phyloP scores from a whole-genome alignment of 2,888 invertebrate genomes.

The Pogonocherus hispidulus region DNA sequence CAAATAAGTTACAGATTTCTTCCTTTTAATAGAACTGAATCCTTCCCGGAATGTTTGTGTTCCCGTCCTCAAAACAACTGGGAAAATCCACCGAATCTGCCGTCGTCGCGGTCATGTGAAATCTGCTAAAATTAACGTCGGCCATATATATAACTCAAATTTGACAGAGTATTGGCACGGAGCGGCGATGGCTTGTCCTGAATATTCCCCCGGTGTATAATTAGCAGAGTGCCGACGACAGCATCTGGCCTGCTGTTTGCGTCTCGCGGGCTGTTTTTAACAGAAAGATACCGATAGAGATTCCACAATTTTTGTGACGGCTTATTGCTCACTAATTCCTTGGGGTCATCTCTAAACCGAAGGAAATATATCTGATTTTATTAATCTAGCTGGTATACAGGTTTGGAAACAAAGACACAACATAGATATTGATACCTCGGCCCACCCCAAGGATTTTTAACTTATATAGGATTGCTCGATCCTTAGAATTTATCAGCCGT shows the following conservation, averaged over 20 bases:
- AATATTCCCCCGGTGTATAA: slow-evolving; percentile 19
- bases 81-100: not conserved
- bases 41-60: not conserved
- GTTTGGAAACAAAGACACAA: too few species aligned
- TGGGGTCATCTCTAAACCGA: too few species aligned
- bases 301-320: too few species aligned
- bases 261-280: not conserved
- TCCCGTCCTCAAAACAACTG: not conserved
- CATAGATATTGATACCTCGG: too few species aligned
- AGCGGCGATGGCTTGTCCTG: slow-evolving; percentile 3
- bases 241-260: too few species aligned
- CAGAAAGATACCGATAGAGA: not conserved
- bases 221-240: not conserved
- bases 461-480: too few species aligned
- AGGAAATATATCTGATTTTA: too few species aligned
- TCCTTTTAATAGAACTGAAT: not conserved
- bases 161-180: slow-evolving; percentile 23
- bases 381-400: too few species aligned
- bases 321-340: too few species aligned
- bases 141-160: slow-evolving; percentile 23
- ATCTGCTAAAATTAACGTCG: slow-evolving; percentile 19
- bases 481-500: too few species aligned
- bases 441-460: too few species aligned
- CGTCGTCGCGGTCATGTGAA: slow-evolving; percentile 9
- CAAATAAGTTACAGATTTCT: too few species aligned